These are phyloP conservation scores for Cairina moschata DNA, from an alignment of 2,113 vertebrate genomes.

Conservation along the genomic window DNA sequence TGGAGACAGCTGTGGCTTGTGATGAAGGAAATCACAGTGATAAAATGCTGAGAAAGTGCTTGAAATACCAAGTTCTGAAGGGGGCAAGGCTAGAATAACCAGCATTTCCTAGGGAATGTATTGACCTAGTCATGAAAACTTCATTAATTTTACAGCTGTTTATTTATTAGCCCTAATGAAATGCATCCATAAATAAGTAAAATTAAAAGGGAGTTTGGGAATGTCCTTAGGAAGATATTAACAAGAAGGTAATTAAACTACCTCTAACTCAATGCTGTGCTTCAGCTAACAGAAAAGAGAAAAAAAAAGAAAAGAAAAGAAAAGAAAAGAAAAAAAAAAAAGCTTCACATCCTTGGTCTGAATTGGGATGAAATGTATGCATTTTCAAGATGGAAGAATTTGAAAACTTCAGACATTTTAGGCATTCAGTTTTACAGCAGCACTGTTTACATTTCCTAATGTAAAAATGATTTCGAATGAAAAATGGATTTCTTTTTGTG, in stretches of 20 bases:
- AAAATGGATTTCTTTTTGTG: background rate
- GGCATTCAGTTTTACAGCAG: background rate
- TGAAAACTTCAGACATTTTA: background rate
- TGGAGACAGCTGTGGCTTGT: background rate
- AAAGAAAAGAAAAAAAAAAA: background rate
- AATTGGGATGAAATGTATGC: background rate
- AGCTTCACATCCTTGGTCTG: rapidly evolving
- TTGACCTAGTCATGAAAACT: background rate
- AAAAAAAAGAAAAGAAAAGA: background rate
- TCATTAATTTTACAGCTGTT: background rate
- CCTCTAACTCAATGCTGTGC: background rate
- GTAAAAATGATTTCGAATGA: background rate
- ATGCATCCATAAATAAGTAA: background rate
- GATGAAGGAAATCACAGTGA: background rate
- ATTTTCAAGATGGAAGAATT: background rate
- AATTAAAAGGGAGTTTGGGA: background rate
- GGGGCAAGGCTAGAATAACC: background rate
- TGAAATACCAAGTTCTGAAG: background rate
- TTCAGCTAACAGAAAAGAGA: background rate
- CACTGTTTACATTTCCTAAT: background rate
- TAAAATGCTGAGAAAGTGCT: background rate
- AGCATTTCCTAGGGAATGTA: background rate
- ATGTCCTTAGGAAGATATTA: background rate
- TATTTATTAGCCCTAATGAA: background rate
- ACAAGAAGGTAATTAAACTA: background rate